Evolutionary conservation across 2,888 invertebrate genomes (phyloP), one percentile per base, ranked within the genome.

Genomic region (Pachliopta kotzebuea): DNA sequence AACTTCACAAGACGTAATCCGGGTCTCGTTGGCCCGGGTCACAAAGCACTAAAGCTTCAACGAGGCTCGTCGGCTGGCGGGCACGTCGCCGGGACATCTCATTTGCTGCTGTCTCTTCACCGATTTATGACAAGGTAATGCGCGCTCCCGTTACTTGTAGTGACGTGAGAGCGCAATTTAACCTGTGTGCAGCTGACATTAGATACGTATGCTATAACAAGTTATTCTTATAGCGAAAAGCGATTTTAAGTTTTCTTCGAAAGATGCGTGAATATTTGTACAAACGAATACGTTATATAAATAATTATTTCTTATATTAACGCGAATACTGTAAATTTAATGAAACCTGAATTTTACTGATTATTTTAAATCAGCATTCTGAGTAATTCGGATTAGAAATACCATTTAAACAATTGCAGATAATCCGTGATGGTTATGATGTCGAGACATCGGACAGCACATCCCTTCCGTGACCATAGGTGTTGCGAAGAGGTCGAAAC

Each of bases 81-180:
- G 65, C 65, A 65, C 65, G 53, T 65, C 65, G 57, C 45, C 69
- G 71, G 72, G 69, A 71, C 74, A 74, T 76, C 77, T 78, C 74
- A 76, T 77, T 76, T 73, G 69, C 72, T 70, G 72, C 74, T 69
- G 68, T 72, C 68, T 66, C 56, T 70, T 71, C 58, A 56, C 69
- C 73, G 75, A 80, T 81, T 79, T 79, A 81, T 75, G 75, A 74
- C 74, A 70, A 72, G 71, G 73, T 75, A 77, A 78, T 76, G 74
- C 73, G 71, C 74, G 71, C 72, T 72, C 75, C 71, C 72, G 65
- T 61, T 69, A 56, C 56, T 42, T 45, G 54, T 59, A 49, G 59
- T 54, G 60, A 64, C 52, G 60, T 60, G 60, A 42, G 26, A 21
- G 56, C 57, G 65, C 61, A 57, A 61, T 65, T 60, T 57, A 54